A percentile compares a stretch with the other conserved stretches of the same genome.
Conservation (phyloP, 2,797 vertebrate genomes). For the Chloroceryle inda region DNA sequence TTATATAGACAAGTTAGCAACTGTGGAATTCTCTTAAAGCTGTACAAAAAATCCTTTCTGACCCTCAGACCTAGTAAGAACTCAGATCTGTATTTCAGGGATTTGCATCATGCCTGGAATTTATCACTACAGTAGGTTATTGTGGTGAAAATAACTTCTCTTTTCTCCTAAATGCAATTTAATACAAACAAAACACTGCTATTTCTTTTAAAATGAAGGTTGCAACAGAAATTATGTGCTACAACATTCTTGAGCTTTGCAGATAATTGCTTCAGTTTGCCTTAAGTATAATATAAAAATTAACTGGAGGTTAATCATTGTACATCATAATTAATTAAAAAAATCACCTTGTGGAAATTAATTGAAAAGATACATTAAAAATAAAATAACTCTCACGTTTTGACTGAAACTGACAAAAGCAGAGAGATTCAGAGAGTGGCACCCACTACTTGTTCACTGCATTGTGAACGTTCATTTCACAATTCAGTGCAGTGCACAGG, state of each 20-base stretch:
- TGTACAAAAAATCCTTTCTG: neutral
- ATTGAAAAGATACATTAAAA: conserved; percentile 26
- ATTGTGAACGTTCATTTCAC: neutral
- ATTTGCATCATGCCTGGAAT: neutral
- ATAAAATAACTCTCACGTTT: neutral
- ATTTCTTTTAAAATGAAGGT: neutral
- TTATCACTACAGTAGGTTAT: neutral
- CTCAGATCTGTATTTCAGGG: neutral
- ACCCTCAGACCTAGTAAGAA: neutral
- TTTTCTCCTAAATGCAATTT: neutral
- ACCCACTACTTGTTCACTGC: neutral
- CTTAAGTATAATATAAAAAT: neutral
- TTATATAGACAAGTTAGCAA: neutral
- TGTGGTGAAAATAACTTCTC: neutral
- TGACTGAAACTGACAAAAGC: neutral
- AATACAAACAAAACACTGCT: neutral
- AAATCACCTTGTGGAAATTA: neutral
- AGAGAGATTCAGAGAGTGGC: neutral
- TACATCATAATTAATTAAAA: neutral
- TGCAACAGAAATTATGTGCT: neutral
- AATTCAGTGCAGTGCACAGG: neutral
- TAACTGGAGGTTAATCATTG: conserved; percentile 8
- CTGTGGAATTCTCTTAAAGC: neutral
- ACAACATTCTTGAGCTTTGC: neutral
- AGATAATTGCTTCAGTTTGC: neutral